Conservation (phyloP, 2,888 invertebrate genomes). For the Caenorhabditis zanzibari region DNA sequence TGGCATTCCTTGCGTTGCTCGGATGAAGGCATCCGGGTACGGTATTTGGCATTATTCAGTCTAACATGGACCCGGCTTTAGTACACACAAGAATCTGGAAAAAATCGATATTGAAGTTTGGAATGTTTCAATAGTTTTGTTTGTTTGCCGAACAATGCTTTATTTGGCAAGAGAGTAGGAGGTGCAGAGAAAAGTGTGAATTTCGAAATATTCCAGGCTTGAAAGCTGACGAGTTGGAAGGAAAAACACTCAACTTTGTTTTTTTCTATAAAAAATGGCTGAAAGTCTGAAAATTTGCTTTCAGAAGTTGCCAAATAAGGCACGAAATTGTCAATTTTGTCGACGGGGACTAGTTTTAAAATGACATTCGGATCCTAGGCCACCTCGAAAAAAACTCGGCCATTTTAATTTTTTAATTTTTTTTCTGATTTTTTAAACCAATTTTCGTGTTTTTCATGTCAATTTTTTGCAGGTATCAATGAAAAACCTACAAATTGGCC, state of each 20-base stretch:
- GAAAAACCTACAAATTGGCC: constrained; percentile 53
- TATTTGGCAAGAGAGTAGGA: constrained; percentile 16
- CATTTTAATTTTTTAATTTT: constrained; percentile 12
- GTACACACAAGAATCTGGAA: not conserved
- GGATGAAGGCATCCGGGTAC: constrained; percentile 77
- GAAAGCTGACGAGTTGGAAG: not conserved
- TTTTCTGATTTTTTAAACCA: not conserved
- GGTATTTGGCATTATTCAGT: constrained; percentile 53
- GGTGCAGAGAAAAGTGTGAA: constrained; percentile 16
- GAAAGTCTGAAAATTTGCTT: not conserved
- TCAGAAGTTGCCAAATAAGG: constrained; percentile 10
- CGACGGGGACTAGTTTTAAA: constrained; percentile 23
- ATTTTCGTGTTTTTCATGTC: not conserved
- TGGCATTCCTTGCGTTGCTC: constrained; percentile 65
- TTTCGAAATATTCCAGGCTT: not conserved
- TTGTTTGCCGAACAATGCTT: constrained; percentile 41
- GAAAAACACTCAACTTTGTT: not conserved
- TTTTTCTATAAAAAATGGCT: not conserved
- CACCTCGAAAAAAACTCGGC: constrained; percentile 16
- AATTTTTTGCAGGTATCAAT: constrained; percentile 25
- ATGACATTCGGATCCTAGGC: constrained; percentile 7
- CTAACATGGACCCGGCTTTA: constrained; percentile 26
- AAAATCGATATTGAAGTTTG: constrained; percentile 36
- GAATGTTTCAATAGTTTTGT: constrained; percentile 21
- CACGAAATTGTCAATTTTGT: not conserved